These are phyloP conservation scores for Oopsacas minuta DNA, from an alignment of 37 sponge, comb jelly and placozoan species.

Conservation along the genomic window DNA sequence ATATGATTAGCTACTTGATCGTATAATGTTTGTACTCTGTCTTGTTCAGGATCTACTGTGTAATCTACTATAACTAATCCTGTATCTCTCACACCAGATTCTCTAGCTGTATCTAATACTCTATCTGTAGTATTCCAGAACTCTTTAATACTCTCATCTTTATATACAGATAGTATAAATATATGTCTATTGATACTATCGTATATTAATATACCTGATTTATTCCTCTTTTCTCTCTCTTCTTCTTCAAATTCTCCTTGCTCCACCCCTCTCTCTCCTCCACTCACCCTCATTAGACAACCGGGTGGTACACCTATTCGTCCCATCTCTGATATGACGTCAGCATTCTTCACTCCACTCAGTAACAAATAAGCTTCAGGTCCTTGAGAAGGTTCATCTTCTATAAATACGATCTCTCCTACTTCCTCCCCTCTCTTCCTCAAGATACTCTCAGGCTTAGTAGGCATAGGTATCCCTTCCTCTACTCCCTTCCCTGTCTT, in stretches of 20 bases:
- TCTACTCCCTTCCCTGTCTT: not conserved
- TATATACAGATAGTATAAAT: no score
- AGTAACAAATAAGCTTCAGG: not conserved
- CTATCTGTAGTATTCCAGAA: not conserved
- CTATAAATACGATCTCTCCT: not conserved
- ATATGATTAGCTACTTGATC: not conserved
- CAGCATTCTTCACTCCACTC: not conserved
- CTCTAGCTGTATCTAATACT: not conserved
- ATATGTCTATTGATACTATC: no score
- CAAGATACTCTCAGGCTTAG: constrained; percentile 46
- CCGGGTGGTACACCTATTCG: not conserved
- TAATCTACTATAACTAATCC: not conserved
- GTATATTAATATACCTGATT: not conserved
- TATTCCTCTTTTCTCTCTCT: constrained; percentile 6
- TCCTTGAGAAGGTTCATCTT: not conserved
- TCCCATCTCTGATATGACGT: not conserved
- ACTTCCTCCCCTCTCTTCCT: constrained; percentile 82
- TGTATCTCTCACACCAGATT: not conserved
- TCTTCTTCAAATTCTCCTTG: not conserved
- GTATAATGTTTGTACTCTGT: not conserved
- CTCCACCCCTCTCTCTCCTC: not conserved
- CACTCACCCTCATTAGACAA: not conserved
- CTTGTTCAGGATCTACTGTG: not conserved
- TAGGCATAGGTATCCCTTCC: constrained; percentile 44
- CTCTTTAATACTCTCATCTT: not conserved